phyloP scores from a whole-genome alignment of 2,888 invertebrate genomes.

The Platycheirus albimanus region DNA sequence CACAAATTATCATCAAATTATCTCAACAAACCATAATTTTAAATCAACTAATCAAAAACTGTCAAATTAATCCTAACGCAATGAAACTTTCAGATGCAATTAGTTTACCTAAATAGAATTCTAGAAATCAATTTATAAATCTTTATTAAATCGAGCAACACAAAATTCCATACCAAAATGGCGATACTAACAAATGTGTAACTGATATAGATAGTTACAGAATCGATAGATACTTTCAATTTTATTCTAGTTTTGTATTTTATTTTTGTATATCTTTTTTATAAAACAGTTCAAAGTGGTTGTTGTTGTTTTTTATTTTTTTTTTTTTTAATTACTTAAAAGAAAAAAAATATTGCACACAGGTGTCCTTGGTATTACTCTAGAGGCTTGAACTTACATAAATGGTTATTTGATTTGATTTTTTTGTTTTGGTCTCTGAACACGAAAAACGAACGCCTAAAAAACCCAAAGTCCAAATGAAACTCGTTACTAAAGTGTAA shows the following conservation, averaged over 20 bases:
- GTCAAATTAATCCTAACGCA: conserved; percentile 45
- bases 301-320: too few relatives aligned
- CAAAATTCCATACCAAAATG: conserved; percentile 48
- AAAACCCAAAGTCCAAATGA: conserved; percentile 69
- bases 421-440: conserved; percentile 23
- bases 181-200: conserved; percentile 34
- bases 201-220: conserved; percentile 31
- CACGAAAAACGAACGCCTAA: conserved; percentile 56
- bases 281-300: conserved; percentile 28
- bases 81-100: conserved; percentile 44
- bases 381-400: conserved; percentile 71
- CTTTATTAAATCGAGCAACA: not conserved
- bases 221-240: conserved; percentile 58
- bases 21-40: not conserved
- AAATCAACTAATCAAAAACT: conserved; percentile 17
- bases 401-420: conserved; percentile 58
- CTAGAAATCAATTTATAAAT: not conserved
- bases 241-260: conserved; percentile 34
- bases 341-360: conserved; percentile 26
- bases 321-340: conserved; percentile 52
- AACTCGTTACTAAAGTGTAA: conserved; percentile 69
- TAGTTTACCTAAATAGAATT: conserved; percentile 47
- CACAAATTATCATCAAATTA: conserved; percentile 24
- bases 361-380: conserved; percentile 64
- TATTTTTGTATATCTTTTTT: conserved; percentile 34